phyloP scores from a whole-genome alignment of 37 sponge, comb jelly and placozoan species.

The Haliclona indistincta region DNA sequence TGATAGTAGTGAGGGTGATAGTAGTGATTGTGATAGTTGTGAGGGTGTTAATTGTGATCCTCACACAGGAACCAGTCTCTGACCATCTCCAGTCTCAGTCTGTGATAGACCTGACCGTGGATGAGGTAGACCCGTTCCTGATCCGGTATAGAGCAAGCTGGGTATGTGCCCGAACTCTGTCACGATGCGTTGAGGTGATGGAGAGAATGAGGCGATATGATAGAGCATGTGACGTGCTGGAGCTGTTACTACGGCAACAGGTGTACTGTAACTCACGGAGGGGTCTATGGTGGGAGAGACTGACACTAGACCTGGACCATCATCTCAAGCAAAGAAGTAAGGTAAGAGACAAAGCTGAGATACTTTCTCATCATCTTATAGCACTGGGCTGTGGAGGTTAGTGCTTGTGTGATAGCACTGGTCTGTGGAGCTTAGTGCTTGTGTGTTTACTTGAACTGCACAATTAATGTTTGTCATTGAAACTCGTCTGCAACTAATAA shows the following conservation, averaged over 20 bases:
- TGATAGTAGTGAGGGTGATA: too few relatives aligned
- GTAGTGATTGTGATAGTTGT: too few relatives aligned
- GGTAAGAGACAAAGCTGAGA: conserved; percentile 17
- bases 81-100: too few relatives aligned
- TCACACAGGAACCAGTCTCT: too few relatives aligned
- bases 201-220: conserved; percentile 59
- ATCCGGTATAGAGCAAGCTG: conserved; percentile 42
- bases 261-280: conserved; percentile 22
- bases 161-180: conserved; percentile 31
- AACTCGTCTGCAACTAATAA: too few relatives aligned
- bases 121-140: conserved; percentile 32
- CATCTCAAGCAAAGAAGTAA: conserved; percentile 59
- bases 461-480: too few relatives aligned
- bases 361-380: neutral
- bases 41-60: too few relatives aligned
- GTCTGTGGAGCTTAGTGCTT: neutral
- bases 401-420: neutral
- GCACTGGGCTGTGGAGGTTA: neutral
- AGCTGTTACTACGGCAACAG: conserved; percentile 42
- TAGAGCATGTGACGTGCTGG: conserved; percentile 53
- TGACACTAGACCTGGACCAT: conserved; percentile 76
- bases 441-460: neutral
- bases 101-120: too few relatives aligned
- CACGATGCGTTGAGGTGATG: conserved; percentile 48
- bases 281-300: conserved; percentile 77